These are phyloP conservation scores for Cryptoleucopteryx plumbea DNA, from an alignment of 2,113 vertebrate species.

Conservation along the genomic window DNA sequence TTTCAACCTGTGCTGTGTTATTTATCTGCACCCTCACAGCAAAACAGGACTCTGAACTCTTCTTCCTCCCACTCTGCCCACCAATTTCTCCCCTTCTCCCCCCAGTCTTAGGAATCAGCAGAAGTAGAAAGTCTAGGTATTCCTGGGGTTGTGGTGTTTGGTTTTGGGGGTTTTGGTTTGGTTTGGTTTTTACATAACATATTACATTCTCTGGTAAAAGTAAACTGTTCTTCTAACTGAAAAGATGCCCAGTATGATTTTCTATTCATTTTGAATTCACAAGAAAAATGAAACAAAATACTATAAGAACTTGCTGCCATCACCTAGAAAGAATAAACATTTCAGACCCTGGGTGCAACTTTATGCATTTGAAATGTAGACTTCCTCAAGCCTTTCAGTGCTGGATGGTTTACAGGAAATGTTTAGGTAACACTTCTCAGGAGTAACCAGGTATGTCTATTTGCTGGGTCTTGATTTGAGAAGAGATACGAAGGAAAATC, in stretches of 20 bases:
- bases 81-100: background rate
- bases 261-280: background rate
- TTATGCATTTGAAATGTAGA: background rate
- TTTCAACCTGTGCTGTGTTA: background rate
- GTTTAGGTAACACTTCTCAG: background rate
- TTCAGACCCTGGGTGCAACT: background rate
- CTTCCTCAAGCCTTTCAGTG: background rate
- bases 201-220: background rate
- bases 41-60: background rate
- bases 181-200: background rate
- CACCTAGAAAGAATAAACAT: background rate
- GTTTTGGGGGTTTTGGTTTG: background rate
- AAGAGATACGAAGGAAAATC: background rate
- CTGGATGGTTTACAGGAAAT: background rate
- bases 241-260: background rate
- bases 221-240: background rate
- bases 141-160: background rate
- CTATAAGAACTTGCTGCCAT: background rate
- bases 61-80: background rate
- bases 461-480: background rate
- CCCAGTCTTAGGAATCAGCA: background rate
- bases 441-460: background rate
- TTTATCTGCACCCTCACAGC: background rate
- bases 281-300: background rate
- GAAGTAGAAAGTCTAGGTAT: background rate